These are phyloP conservation scores for Pantelozetes paolii DNA, from an alignment of 2,888 invertebrate genomes.

Conservation along the genomic window DNA sequence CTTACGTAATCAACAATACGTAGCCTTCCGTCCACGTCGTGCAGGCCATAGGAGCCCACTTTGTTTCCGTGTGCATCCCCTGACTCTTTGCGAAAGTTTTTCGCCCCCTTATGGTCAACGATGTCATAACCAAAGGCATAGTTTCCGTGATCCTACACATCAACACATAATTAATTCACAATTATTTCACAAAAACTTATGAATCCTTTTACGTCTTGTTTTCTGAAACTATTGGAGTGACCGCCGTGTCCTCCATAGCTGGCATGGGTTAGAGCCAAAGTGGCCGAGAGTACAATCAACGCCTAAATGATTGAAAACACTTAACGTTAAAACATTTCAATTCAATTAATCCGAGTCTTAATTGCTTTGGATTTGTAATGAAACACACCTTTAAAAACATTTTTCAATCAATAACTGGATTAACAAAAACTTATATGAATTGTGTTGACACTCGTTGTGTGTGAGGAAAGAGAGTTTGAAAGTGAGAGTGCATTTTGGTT, in stretches of 20 bases:
- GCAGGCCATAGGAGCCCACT: constrained; percentile 46
- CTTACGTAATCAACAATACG: constrained; percentile 45
- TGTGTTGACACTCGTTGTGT: neutral
- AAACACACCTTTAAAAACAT: constrained; percentile 25
- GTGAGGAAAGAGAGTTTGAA: neutral
- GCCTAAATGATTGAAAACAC: neutral
- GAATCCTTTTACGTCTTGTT: constrained; percentile 42
- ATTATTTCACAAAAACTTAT: neutral
- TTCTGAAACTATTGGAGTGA: constrained; percentile 41
- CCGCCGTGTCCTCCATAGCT: constrained; percentile 38
- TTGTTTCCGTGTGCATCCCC: constrained; percentile 46
- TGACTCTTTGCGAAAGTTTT: constrained; percentile 45
- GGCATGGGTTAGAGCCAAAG: constrained; percentile 25
- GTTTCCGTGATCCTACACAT: constrained; percentile 44
- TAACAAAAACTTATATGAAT: neutral
- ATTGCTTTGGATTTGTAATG: neutral
- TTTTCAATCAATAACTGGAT: neutral
- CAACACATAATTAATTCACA: neutral
- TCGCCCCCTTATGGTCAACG: constrained; percentile 43
- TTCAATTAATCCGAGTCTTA: neutral
- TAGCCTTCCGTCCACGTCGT: constrained; percentile 45
- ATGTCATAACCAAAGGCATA: constrained; percentile 46
- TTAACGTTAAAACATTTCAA: neutral
- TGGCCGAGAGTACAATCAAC: constrained; percentile 12
- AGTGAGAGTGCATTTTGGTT: constrained; percentile 21